Conservation (phyloP, 2,888 invertebrate species). For the Drosophila nigricruria region DNA sequence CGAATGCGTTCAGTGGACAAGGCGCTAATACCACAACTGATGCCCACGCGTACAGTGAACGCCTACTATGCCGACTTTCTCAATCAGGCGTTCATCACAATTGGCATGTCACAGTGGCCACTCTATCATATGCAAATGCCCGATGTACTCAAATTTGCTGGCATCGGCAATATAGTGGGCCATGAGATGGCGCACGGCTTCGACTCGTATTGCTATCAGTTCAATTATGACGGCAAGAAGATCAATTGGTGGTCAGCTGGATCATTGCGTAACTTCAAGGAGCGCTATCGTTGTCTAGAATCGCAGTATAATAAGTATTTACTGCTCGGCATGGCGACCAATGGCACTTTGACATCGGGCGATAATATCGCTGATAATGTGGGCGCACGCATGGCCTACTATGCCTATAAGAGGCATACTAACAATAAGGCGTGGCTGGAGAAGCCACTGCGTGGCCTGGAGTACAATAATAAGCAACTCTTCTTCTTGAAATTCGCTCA, state of each 20-base stretch:
- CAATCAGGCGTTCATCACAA: slow-evolving; percentile 78
- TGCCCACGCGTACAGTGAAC: slow-evolving; percentile 81
- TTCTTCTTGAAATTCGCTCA: slow-evolving; percentile 98
- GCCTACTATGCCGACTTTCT: slow-evolving; percentile 82
- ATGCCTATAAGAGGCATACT: slow-evolving; percentile 89
- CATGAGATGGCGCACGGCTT: slow-evolving; percentile 84
- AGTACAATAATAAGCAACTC: slow-evolving; percentile 94
- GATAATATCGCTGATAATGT: slow-evolving; percentile 97
- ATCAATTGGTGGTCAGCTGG: slow-evolving; percentile 80
- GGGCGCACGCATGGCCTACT: slow-evolving; percentile 94
- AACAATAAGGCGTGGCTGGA: slow-evolving; percentile 86
- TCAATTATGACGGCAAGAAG: slow-evolving; percentile 80
- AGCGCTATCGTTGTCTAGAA: slow-evolving; percentile 81
- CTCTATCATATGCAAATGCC: slow-evolving; percentile 78
- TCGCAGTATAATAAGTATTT: slow-evolving; percentile 82
- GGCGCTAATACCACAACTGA: slow-evolving; percentile 72
- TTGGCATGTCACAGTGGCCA: slow-evolving; percentile 81
- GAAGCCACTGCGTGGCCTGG: slow-evolving; percentile 91
- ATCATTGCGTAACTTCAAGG: slow-evolving; percentile 79
- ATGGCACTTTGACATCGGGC: slow-evolving; percentile 86
- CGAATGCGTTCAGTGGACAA: slow-evolving; percentile 72
- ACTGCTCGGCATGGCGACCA: slow-evolving; percentile 73
- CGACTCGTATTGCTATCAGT: slow-evolving; percentile 80
- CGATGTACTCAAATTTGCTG: slow-evolving; percentile 77
- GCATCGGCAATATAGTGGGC: slow-evolving; percentile 80